Base-by-base conservation (phyloP, 2,888 invertebrate genomes). In the Hirtodrosophila alboralis region DNA sequence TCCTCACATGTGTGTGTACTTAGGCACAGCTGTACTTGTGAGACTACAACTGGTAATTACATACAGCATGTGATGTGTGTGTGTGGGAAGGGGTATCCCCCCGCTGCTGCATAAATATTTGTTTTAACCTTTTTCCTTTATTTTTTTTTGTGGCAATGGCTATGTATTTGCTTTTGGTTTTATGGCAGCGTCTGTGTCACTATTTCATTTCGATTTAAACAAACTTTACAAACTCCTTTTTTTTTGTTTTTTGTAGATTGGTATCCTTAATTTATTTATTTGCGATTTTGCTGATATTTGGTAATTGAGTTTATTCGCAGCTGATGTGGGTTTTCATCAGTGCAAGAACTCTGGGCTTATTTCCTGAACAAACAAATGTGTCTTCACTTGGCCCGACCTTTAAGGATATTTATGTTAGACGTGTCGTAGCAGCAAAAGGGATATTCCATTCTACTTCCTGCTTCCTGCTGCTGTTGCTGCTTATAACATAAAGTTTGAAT, bases 241-340 rank as follows among this genome's bases (percentile, higher is more conserved):
- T n/a, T n/a, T n/a, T n/a, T 63, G 57, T 62, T 70, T 57, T 70
- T 62, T 67, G 57, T 61, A 68, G 84, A 81, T 84, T 83, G 80
- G 73, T 77, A 61, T 57, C 77, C 75, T 78, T 85, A 83, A 80
- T 84, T 83, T 83, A 85, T 83, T 83, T 85, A 84, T 84, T 84
- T 80, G 78, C 70, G 83, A 83, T 83, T 77, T 75, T 59, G 21
- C 75, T 57, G 79, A 83, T 79, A 83, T 79, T 70, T 59, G 43
- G 67, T 85, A 83, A 83, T 83, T 85, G 80, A 83, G 83, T 83
- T 85, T 80, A 71, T 64, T 34, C 52, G 45, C 38, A 61, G 66
- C n/a, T n/a, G n/a, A n/a, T n/a, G n/a, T n/a, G n/a, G n/a, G n/a
- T n/a, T n/a, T n/a, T n/a, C n/a, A n/a, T n/a, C n/a, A n/a, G n/a